These are phyloP conservation scores for Argyresthia goedartella DNA, from an alignment of 2,888 invertebrate species.

Conservation along the genomic window DNA sequence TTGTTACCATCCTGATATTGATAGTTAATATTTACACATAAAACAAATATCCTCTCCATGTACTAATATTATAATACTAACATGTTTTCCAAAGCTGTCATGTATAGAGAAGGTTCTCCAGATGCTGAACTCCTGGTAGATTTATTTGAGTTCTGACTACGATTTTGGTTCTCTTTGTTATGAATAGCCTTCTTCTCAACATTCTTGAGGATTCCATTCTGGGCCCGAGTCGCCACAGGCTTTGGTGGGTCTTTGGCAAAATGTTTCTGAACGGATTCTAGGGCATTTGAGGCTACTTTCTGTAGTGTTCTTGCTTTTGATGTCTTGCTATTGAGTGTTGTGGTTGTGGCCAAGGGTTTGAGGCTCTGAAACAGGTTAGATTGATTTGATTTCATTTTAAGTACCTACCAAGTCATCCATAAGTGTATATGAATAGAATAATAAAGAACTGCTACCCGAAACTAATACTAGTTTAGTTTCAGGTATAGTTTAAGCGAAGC, in stretches of 20 bases:
- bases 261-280: slow-evolving; percentile 52
- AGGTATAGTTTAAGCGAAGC: no score
- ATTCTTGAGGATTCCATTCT: slow-evolving; percentile 59
- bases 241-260: slow-evolving; percentile 50
- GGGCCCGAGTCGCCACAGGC: slow-evolving; percentile 36
- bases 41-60: no score
- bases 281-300: slow-evolving; percentile 44
- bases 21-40: no score
- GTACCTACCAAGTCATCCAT: no score
- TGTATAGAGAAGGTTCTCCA: slow-evolving; percentile 81
- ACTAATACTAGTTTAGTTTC: no score
- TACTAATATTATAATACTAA: slow-evolving; percentile 42
- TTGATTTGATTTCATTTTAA: no score
- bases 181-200: slow-evolving; percentile 30
- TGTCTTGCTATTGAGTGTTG: slow-evolving; percentile 41
- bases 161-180: slow-evolving; percentile 38
- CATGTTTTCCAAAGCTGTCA: slow-evolving; percentile 82
- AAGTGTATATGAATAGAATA: no score
- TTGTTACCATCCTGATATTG: no score
- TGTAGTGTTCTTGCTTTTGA: slow-evolving; percentile 60
- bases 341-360: slow-evolving; percentile 35
- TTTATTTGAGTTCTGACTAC: slow-evolving; percentile 33
- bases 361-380: slow-evolving; percentile 44
- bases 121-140: slow-evolving; percentile 76
- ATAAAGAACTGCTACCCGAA: no score